A percentile compares a stretch with the other conserved stretches of the same genome.
Conservation (phyloP, 2,113 vertebrate species). For the Callaeas wilsoni region DNA sequence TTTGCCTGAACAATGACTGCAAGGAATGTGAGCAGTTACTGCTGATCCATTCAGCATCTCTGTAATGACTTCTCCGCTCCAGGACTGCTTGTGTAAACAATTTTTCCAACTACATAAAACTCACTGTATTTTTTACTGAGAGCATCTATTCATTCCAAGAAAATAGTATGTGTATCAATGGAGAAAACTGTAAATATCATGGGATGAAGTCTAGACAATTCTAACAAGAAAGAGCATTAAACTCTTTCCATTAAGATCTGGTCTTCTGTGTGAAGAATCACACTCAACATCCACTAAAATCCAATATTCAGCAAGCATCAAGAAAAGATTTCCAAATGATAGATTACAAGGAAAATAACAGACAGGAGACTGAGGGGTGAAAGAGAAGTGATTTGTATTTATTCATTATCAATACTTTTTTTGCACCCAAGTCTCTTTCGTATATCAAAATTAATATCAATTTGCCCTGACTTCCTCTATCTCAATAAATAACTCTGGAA, state of each 20-base stretch:
- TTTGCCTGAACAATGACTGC: background rate
- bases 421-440: background rate
- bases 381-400: background rate
- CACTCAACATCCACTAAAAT: background rate
- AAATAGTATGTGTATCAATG: background rate
- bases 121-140: background rate
- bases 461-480: background rate
- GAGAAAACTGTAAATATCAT: background rate
- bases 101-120: background rate
- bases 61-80: background rate
- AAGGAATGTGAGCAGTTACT: background rate
- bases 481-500: background rate
- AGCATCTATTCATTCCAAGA: background rate
- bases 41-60: background rate
- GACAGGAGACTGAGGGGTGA: background rate
- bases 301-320: background rate
- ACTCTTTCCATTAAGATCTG: background rate
- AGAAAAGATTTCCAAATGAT: background rate
- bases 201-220: background rate
- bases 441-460: background rate
- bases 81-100: background rate
- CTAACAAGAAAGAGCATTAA: background rate
- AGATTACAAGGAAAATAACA: background rate
- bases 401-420: background rate
- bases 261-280: background rate